A percentile compares a stretch with the other conserved stretches of the same genome.
Evolutionary conservation across 2,113 vertebrate genomes (phyloP).

Genomic region (Lampris megalopsis): DNA sequence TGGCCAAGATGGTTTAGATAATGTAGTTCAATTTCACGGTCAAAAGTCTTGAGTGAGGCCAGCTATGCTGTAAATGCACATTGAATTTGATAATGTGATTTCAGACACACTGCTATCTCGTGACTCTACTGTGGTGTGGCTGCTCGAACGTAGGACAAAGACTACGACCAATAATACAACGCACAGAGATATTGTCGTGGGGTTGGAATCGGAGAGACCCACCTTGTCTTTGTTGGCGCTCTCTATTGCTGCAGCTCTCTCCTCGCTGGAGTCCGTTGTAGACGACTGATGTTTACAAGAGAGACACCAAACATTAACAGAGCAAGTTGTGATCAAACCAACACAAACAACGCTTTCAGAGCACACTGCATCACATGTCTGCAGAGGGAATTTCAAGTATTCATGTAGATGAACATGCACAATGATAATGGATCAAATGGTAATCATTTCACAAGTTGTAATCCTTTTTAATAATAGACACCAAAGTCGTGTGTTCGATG

Average conservation of each 20-base stretch:
- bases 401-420: slow-evolving; percentile 35
- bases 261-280: slow-evolving; percentile 69
- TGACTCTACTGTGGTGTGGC: background rate
- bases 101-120: background rate
- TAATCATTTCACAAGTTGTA: background rate
- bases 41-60: background rate
- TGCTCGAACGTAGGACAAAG: background rate
- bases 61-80: background rate
- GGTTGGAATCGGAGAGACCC: slow-evolving; percentile 41
- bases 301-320: slow-evolving; percentile 54
- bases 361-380: slow-evolving; percentile 7
- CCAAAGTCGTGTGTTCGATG: slow-evolving; percentile 11
- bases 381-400: slow-evolving; percentile 30
- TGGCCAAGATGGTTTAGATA: background rate
- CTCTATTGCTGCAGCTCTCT: slow-evolving; percentile 49
- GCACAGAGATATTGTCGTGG: slow-evolving; percentile 12
- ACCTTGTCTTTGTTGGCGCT: slow-evolving; percentile 77
- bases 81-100: background rate
- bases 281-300: slow-evolving; percentile 64
- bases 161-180: background rate
- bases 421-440: slow-evolving; percentile 23
- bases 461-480: slow-evolving; percentile 37
- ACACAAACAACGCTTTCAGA: slow-evolving; percentile 17
- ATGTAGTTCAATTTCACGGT: background rate
- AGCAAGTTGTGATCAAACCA: slow-evolving; percentile 10